Evolutionary conservation across 1,140 invertebrate genomes (phyloP).

Genomic region (Brachystomella parvula): DNA sequence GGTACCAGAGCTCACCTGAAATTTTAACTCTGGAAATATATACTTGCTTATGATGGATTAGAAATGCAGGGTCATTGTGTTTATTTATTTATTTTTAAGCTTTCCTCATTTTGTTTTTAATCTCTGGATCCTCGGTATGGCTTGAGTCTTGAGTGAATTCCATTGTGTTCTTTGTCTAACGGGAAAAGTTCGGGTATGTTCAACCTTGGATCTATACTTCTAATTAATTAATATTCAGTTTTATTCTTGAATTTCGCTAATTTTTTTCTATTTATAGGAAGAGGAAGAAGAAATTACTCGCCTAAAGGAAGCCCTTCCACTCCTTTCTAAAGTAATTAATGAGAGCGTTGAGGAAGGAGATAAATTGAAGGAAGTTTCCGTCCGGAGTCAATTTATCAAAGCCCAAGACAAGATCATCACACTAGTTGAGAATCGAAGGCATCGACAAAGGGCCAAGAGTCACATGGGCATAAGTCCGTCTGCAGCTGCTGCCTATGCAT

Average conservation of each 20-base stretch:
- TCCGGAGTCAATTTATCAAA: constrained; percentile 14
- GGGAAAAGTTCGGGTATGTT: constrained; percentile 3
- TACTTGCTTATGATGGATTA: background rate
- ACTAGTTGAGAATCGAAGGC: constrained; percentile 16
- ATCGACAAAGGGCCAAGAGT: constrained; percentile 7
- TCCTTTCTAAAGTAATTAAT: constrained; percentile 14
- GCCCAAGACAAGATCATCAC: constrained; percentile 23
- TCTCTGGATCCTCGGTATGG: background rate
- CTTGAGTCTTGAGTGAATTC: background rate
- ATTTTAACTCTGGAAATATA: too few relatives aligned
- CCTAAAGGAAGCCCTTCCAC: constrained; percentile 17
- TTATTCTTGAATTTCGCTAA: too few relatives aligned
- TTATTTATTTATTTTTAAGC: background rate
- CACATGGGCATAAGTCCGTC: background rate
- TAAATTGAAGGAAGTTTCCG: constrained; percentile 1
- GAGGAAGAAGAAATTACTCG: constrained; percentile 25
- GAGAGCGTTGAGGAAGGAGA: constrained; percentile 18
- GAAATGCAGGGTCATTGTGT: background rate
- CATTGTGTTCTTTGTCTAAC: constrained; percentile 2
- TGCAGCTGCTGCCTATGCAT: background rate
- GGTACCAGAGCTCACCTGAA: too few relatives aligned
- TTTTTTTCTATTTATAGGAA: constrained; percentile 11
- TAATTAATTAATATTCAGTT: background rate
- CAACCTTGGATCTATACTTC: background rate
- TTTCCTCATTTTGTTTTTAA: background rate